A percentile compares a stretch with the other conserved stretches of the same genome.
phyloP scores from a whole-genome alignment of 2,888 invertebrate genomes.

The Eupithecia exiguata region DNA sequence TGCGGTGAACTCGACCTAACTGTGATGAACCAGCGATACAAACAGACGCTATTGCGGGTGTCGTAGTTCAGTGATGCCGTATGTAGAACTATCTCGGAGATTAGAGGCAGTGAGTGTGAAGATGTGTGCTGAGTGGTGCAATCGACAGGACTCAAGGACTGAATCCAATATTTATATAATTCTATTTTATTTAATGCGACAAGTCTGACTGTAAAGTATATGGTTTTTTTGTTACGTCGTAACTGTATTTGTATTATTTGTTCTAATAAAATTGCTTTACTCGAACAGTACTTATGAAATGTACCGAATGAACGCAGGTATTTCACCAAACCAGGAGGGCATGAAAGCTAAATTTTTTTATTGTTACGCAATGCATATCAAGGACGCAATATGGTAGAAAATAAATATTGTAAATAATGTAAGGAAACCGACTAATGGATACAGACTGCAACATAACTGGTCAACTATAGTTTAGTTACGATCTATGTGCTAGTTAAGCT shows the following conservation, averaged over 20 bases:
- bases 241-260: conserved; percentile 76
- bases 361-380: conserved; percentile 85
- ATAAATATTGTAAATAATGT: conserved; percentile 83
- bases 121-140: conserved; percentile 16
- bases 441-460: conserved; percentile 80
- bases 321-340: conserved; percentile 68
- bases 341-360: conserved; percentile 82
- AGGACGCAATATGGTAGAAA: conserved; percentile 84
- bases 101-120: conserved; percentile 7
- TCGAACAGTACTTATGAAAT: conserved; percentile 75
- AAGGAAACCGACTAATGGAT: conserved; percentile 77
- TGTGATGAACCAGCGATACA: neutral
- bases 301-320: conserved; percentile 59
- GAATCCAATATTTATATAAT: conserved; percentile 80
- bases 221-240: conserved; percentile 72
- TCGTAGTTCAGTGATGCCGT: conserved; percentile 17
- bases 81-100: conserved; percentile 1
- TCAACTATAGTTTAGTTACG: conserved; percentile 80
- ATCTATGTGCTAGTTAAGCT: conserved; percentile 79
- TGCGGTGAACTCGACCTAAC: neutral
- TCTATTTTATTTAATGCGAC: conserved; percentile 82
- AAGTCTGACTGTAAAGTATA: conserved; percentile 81
- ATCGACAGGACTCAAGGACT: conserved; percentile 60
- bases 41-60: neutral
- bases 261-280: conserved; percentile 78